Evolutionary conservation across 1,140 invertebrate species (phyloP).

Genomic region (Euura saliciscinereae): DNA sequence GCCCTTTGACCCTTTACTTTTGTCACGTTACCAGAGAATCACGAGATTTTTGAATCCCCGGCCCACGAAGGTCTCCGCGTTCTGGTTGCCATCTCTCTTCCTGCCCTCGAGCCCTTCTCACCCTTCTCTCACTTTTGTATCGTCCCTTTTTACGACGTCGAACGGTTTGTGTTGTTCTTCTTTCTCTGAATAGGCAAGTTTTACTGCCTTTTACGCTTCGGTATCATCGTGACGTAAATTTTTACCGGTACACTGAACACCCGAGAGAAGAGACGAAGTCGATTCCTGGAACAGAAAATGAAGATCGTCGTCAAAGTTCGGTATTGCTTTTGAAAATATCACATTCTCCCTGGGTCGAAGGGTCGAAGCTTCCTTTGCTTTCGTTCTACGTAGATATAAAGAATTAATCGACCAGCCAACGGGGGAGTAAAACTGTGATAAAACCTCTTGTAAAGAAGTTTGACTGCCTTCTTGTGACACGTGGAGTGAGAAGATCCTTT

Average conservation of each 20-base stretch:
- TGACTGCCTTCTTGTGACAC: too few relatives aligned
- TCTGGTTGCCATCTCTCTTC: neutral
- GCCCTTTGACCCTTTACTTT: neutral
- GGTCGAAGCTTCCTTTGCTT: too few relatives aligned
- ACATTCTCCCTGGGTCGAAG: too few relatives aligned
- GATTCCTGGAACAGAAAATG: neutral
- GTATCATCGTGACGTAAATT: neutral
- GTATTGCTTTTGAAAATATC: too few relatives aligned
- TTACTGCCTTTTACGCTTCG: neutral
- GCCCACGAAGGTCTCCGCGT: conserved; percentile 20
- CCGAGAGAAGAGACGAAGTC: neutral
- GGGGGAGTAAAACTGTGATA: too few relatives aligned
- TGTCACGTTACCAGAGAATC: conserved; percentile 17
- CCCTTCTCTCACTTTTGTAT: neutral
- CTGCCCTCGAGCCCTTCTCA: neutral
- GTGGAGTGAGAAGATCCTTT: too few relatives aligned
- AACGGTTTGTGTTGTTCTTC: neutral
- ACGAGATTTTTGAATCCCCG: conserved; percentile 37
- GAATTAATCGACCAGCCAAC: too few relatives aligned
- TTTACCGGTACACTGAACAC: neutral
- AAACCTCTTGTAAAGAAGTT: too few relatives aligned
- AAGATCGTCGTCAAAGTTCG: neutral
- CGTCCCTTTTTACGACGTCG: neutral
- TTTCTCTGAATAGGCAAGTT: conserved; percentile 6
- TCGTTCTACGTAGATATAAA: too few relatives aligned